Percentiles rank a stretch among this genome's conserved stretches.
Evolutionary conservation across 2,888 invertebrate species (phyloP).

Genomic region (Sarcophaga caerulescens): DNA sequence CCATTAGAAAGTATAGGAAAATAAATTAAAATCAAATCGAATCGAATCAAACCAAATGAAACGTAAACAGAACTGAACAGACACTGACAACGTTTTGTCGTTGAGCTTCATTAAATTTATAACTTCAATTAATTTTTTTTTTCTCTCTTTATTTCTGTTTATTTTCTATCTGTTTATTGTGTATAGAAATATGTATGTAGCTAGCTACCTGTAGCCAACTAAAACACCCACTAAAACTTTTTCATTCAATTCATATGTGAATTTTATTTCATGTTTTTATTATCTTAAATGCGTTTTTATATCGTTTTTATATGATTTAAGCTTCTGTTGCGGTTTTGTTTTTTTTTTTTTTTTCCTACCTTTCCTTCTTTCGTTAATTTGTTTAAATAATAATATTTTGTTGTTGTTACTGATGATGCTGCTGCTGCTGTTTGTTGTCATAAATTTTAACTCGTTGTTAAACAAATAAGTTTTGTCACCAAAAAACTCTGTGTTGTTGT

Average conservation of each 20-base stretch:
- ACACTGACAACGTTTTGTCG: background rate
- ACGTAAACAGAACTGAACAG: constrained; percentile 5
- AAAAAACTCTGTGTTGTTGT: background rate
- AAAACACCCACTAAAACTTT: too few relatives aligned
- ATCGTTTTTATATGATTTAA: too few relatives aligned
- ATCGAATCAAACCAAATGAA: constrained; percentile 41
- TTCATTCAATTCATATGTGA: too few relatives aligned
- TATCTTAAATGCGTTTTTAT: too few relatives aligned
- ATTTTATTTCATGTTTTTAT: too few relatives aligned
- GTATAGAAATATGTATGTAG: too few relatives aligned
- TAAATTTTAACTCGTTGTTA: constrained; percentile 32
- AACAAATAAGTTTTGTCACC: constrained; percentile 63
- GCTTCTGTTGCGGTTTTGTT: background rate
- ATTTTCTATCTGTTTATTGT: too few relatives aligned
- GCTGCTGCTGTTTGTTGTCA: background rate
- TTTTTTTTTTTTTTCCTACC: background rate
- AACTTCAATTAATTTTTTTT: constrained; percentile 34
- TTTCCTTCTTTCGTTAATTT: too few relatives aligned
- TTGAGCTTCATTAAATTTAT: constrained; percentile 39
- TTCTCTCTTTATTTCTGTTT: too few relatives aligned
- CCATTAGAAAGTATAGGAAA: constrained; percentile 12
- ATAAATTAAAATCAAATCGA: constrained; percentile 30
- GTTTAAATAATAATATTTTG: constrained; percentile 7
- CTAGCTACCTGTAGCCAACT: too few relatives aligned
- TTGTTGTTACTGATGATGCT: background rate